Percentiles rank a stretch among this genome's conserved stretches.
These are phyloP conservation scores for Scelioninae gen. 1 DNA, from an alignment of 2,888 invertebrate genomes.

Conservation along the genomic window DNA sequence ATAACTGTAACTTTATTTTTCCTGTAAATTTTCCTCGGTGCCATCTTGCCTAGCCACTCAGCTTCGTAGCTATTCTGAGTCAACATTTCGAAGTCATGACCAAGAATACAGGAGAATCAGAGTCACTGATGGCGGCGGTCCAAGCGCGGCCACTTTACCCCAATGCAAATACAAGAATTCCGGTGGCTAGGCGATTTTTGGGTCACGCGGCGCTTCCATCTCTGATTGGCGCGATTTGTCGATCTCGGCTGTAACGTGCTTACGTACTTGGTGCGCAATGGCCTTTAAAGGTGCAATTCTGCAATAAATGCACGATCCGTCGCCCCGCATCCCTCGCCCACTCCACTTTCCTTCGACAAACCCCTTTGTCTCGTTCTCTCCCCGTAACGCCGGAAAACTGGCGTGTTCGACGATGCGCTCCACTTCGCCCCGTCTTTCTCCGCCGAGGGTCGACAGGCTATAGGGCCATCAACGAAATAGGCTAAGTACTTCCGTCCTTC, in stretches of 20 bases:
- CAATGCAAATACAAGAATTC: constrained; percentile 38
- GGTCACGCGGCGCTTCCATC: constrained; percentile 30
- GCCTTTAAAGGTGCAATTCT: constrained; percentile 70
- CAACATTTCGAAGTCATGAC: constrained; percentile 1
- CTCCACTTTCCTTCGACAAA: constrained; percentile 23
- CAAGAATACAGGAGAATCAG: neutral
- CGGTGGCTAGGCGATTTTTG: no score
- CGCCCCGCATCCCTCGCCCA: constrained; percentile 8
- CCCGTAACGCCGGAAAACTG: constrained; percentile 26
- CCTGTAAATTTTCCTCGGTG: neutral
- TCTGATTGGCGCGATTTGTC: constrained; percentile 42
- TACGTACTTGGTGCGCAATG: constrained; percentile 56
- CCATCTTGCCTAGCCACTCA: no score
- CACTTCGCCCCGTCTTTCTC: constrained; percentile 63
- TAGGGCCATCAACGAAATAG: constrained; percentile 76
- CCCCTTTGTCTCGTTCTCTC: constrained; percentile 56
- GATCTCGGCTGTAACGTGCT: constrained; percentile 52
- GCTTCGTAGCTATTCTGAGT: constrained; percentile 12
- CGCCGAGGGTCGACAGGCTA: constrained; percentile 67
- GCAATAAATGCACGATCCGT: constrained; percentile 67
- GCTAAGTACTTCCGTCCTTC: constrained; percentile 74
- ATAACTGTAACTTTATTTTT: neutral
- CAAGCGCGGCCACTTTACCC: constrained; percentile 28
- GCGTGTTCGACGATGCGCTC: constrained; percentile 56
- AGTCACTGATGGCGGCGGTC: constrained; percentile 38